These are phyloP conservation scores for Sinelater perroti DNA, from an alignment of 2,888 invertebrate species.

Conservation along the genomic window DNA sequence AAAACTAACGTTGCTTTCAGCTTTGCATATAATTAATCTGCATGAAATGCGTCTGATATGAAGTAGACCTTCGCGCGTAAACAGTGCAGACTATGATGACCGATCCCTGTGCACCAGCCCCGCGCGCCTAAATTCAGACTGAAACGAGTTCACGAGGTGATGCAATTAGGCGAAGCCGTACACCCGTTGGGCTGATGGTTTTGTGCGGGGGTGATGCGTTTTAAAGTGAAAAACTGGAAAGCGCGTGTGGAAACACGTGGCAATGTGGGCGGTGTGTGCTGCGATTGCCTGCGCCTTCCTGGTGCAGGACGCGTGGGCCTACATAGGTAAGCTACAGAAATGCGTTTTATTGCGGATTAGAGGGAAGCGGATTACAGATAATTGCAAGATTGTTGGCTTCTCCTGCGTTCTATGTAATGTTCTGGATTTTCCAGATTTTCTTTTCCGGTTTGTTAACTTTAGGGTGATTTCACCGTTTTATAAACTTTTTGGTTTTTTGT, in stretches of 20 bases:
- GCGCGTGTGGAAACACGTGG: slow-evolving; percentile 30
- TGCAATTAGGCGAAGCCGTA: not conserved
- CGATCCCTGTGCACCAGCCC: slow-evolving; percentile 1
- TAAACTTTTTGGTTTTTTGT: too few relatives aligned
- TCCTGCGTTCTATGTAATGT: too few relatives aligned
- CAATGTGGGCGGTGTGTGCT: slow-evolving; percentile 28
- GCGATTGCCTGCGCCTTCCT: slow-evolving; percentile 30
- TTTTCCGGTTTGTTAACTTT: too few relatives aligned
- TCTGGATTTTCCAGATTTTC: too few relatives aligned
- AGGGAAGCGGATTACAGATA: too few relatives aligned
- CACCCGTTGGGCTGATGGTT: not conserved
- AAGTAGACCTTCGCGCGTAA: slow-evolving; percentile 11
- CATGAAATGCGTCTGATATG: not conserved
- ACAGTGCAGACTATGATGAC: slow-evolving; percentile 6
- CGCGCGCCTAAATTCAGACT: not conserved
- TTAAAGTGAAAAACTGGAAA: slow-evolving; percentile 20
- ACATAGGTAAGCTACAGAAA: slow-evolving; percentile 42
- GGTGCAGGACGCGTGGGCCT: slow-evolving; percentile 29
- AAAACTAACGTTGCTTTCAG: too few relatives aligned
- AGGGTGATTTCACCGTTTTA: too few relatives aligned
- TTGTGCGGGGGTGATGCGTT: slow-evolving; percentile 31
- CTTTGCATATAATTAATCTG: too few relatives aligned
- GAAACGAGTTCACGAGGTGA: not conserved
- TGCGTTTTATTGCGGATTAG: too few relatives aligned
- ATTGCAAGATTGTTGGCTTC: too few relatives aligned